phyloP scores from a whole-genome alignment of 2,888 invertebrate genomes.

The Syrphus vitripennis region DNA sequence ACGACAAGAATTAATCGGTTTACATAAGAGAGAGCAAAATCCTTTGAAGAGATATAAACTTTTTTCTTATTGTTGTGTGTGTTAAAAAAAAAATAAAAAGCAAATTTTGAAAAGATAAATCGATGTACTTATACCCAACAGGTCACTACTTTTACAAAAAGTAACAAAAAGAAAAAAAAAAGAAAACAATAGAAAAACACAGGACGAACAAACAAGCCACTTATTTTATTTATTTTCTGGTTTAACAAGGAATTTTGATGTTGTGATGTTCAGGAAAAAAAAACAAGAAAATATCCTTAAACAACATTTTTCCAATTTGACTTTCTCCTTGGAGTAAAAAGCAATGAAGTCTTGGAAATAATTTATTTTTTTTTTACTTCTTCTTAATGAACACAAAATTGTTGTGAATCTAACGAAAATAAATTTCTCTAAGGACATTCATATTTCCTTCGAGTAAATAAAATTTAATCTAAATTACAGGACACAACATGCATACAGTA shows the following conservation, averaged over 20 bases:
- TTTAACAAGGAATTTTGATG: not conserved
- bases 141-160: not conserved
- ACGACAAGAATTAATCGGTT: constrained; percentile 5
- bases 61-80: not conserved
- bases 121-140: not conserved
- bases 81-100: not conserved
- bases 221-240: not conserved
- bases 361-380: not conserved
- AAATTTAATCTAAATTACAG: constrained; percentile 4
- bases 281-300: constrained; percentile 11
- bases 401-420: not conserved
- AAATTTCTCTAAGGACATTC: constrained; percentile 16
- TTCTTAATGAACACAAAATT: constrained; percentile 17
- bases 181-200: not conserved
- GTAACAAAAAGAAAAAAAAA: not conserved
- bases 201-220: not conserved
- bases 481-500: not conserved
- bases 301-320: not conserved
- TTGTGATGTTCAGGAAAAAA: not conserved
- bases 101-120: not conserved
- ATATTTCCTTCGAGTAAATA: not conserved
- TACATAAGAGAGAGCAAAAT: not conserved
- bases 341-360: not conserved
- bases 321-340: not conserved
- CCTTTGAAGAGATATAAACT: not conserved